Conservation (phyloP, 2,797 vertebrate species). For the Percopsis omiscomaycus region DNA sequence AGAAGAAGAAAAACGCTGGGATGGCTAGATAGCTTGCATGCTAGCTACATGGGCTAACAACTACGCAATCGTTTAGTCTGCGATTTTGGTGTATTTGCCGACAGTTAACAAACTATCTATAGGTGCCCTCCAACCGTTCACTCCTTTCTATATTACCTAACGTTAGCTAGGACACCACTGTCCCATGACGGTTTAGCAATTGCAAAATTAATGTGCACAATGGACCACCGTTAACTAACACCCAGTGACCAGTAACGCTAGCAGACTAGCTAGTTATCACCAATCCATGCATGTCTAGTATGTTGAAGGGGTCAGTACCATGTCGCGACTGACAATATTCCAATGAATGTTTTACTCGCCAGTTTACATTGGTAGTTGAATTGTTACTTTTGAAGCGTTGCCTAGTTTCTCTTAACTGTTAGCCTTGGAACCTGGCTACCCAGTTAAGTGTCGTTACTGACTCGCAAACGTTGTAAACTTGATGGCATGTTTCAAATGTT, state of each 20-base stretch:
- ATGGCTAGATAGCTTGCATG: conserved; percentile 67
- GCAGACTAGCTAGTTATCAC: conserved; percentile 45
- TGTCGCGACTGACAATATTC: conserved; percentile 11
- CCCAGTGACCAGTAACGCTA: conserved; percentile 34
- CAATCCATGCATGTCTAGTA: conserved; percentile 23
- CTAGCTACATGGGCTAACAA: conserved; percentile 70
- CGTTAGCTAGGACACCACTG: conserved; percentile 25
- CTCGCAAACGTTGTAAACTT: conserved; percentile 1
- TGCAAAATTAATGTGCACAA: conserved; percentile 35
- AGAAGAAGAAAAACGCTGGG: conserved; percentile 69
- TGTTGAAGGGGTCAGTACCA: conserved; percentile 5
- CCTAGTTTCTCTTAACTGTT: conserved; percentile 15
- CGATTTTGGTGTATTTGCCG: conserved; percentile 41
- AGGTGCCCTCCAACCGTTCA: conserved; percentile 18
- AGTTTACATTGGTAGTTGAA: conserved; percentile 13
- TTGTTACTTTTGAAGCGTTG: conserved; percentile 33
- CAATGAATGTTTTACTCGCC: conserved; percentile 11
- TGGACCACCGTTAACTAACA: conserved; percentile 15
- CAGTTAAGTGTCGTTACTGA: conserved; percentile 19
- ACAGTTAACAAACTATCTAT: conserved; percentile 12
- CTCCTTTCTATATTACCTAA: conserved; percentile 16
- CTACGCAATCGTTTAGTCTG: conserved; percentile 73
- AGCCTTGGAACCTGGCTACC: conserved; percentile 26
- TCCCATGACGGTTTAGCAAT: conserved; percentile 36
- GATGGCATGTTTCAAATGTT: neutral